These are phyloP conservation scores for Enteromius thamalakanensis DNA, from an alignment of 2,797 vertebrate species.

Conservation along the genomic window DNA sequence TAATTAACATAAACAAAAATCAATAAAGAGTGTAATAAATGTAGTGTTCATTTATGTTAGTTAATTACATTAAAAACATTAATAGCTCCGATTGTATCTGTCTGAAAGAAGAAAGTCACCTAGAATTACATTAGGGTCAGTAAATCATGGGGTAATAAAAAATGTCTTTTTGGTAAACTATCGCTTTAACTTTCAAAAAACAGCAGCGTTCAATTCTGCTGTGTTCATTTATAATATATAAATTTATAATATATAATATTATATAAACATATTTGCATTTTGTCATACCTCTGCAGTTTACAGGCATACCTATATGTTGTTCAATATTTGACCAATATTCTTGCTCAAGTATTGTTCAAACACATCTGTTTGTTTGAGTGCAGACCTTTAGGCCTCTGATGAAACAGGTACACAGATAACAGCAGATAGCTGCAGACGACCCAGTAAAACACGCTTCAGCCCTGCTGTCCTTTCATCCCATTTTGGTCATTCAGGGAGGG, in stretches of 20 bases:
- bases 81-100: too few species aligned
- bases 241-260: too few species aligned
- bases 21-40: too few species aligned
- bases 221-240: neutral
- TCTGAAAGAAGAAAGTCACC: neutral
- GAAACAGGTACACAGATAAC: constrained; percentile 71
- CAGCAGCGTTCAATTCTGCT: neutral
- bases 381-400: constrained; percentile 69
- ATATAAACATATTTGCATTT: neutral
- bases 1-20: too few species aligned
- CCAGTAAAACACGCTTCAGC: constrained; percentile 68
- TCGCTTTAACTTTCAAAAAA: neutral
- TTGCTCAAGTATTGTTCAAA: constrained; percentile 29
- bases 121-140: neutral
- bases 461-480: constrained; percentile 54
- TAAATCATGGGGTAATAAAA: neutral
- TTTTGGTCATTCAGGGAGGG: constrained; percentile 67
- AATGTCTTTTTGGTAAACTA: neutral
- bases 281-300: neutral
- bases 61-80: too few species aligned
- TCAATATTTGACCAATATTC: constrained; percentile 16
- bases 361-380: constrained; percentile 61
- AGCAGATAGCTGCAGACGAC: constrained; percentile 67
- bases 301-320: neutral
- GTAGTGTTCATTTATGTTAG: too few species aligned